These are phyloP conservation scores for Tyrannus savana DNA, from an alignment of 2,113 vertebrate species.

Conservation along the genomic window DNA sequence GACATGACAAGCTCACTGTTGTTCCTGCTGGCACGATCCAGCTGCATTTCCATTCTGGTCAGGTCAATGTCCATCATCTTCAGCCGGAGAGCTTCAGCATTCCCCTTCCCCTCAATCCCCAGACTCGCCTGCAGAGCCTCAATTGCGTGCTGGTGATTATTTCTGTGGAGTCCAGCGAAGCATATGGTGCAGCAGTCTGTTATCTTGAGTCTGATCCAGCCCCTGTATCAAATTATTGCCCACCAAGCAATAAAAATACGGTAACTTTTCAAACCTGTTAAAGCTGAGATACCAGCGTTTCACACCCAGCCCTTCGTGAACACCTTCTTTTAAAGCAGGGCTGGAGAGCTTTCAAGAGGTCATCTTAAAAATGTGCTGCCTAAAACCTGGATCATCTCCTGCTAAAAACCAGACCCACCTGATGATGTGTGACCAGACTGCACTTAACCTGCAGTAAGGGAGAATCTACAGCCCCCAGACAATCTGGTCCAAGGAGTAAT, in stretches of 20 bases:
- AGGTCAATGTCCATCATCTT: conserved; percentile 79
- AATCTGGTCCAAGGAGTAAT: background rate
- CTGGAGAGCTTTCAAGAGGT: background rate
- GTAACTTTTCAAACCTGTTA: background rate
- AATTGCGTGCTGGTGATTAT: conserved; percentile 74
- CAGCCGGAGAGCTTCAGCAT: conserved; percentile 72
- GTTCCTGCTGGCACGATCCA: conserved; percentile 75
- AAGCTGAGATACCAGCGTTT: background rate
- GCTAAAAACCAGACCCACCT: background rate
- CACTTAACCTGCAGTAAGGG: background rate
- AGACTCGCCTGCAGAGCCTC: conserved; percentile 82
- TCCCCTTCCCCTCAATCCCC: conserved; percentile 74
- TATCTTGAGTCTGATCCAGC: conserved; percentile 36
- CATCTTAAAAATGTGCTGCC: background rate
- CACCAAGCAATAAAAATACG: conserved; percentile 18
- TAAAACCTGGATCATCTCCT: background rate
- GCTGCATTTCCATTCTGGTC: conserved; percentile 79
- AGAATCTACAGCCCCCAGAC: background rate
- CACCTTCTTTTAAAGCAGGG: background rate
- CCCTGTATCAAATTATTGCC: background rate
- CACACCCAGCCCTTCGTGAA: background rate
- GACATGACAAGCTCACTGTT: conserved; percentile 73
- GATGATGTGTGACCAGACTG: background rate
- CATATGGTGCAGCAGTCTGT: conserved; percentile 50
- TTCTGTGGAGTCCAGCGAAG: conserved; percentile 62